Percentiles rank a stretch among this genome's conserved stretches.
phyloP scores from a whole-genome alignment of 2,113 vertebrate species.

The Carassius gibelio region DNA sequence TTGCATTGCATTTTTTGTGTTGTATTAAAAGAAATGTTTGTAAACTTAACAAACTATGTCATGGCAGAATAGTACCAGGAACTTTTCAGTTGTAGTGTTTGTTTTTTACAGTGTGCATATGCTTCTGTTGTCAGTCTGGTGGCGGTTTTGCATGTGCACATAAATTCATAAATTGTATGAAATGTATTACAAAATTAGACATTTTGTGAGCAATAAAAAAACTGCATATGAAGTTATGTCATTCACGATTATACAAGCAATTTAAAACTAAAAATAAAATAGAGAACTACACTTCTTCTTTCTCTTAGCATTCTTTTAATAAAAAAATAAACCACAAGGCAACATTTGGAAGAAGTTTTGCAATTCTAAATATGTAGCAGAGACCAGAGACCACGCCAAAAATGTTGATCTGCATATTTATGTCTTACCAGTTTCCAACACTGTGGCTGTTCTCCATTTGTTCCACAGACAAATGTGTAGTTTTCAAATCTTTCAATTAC shows the following conservation, averaged over 20 bases:
- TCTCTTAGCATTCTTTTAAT: neutral
- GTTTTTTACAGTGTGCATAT: neutral
- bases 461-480: conserved; percentile 71
- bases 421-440: conserved; percentile 74
- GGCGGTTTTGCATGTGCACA: neutral
- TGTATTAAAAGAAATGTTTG: too few relatives aligned
- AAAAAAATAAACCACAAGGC: neutral
- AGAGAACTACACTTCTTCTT: neutral
- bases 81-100: too few relatives aligned
- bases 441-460: conserved; percentile 65
- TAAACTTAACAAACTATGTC: too few relatives aligned
- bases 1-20: too few relatives aligned
- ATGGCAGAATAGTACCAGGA: too few relatives aligned
- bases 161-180: too few relatives aligned
- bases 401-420: neutral
- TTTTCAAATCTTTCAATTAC: conserved; percentile 72
- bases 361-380: neutral
- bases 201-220: too few relatives aligned
- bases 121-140: neutral
- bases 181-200: too few relatives aligned
- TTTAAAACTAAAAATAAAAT: neutral
- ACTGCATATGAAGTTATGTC: too few relatives aligned
- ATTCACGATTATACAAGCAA: too few relatives aligned
- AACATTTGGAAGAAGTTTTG: too few relatives aligned
- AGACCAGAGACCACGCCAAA: neutral